These are phyloP conservation scores for Platynereis dumerilii DNA, from an alignment of 2,888 invertebrate genomes.

Conservation along the genomic window DNA sequence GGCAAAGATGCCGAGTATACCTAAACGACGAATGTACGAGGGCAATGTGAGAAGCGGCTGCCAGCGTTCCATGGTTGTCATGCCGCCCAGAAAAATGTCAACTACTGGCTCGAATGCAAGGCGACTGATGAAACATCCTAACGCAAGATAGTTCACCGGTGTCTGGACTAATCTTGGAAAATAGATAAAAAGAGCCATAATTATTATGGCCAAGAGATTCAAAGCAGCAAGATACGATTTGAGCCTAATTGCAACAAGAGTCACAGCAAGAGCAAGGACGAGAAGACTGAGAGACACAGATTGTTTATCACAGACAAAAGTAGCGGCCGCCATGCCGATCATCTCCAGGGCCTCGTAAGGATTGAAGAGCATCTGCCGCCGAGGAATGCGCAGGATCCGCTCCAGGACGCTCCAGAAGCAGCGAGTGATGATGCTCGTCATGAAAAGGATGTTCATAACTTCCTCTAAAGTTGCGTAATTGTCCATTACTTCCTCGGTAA, in stretches of 20 bases:
- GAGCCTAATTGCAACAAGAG: conserved; percentile 53
- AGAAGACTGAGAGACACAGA: conserved; percentile 46
- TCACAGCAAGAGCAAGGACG: conserved; percentile 48
- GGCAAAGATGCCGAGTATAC: conserved; percentile 42
- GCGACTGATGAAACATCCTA: conserved; percentile 53
- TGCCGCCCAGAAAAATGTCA: conserved; percentile 53
- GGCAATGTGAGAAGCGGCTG: conserved; percentile 46
- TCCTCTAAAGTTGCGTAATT: conserved; percentile 48
- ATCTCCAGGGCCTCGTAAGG: conserved; percentile 49
- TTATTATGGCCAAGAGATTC: conserved; percentile 44
- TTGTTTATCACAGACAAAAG: conserved; percentile 46
- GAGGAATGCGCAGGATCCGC: conserved; percentile 42
- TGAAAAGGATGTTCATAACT: conserved; percentile 54
- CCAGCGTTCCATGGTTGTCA: conserved; percentile 59
- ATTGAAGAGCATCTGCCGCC: conserved; percentile 41
- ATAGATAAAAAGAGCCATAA: conserved; percentile 41
- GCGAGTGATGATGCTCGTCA: conserved; percentile 48
- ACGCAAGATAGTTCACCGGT: conserved; percentile 48
- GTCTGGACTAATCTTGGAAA: conserved; percentile 47
- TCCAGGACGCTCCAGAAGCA: conserved; percentile 50
- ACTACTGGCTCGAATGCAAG: conserved; percentile 51
- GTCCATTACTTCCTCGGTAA: conserved; percentile 44
- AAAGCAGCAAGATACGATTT: conserved; percentile 52
- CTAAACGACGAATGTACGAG: conserved; percentile 42
- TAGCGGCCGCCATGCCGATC: conserved; percentile 53